Percentiles rank a stretch among this genome's conserved stretches.
phyloP scores from a whole-genome alignment of 2,797 vertebrate species.

The Notolepis coatsorum region DNA sequence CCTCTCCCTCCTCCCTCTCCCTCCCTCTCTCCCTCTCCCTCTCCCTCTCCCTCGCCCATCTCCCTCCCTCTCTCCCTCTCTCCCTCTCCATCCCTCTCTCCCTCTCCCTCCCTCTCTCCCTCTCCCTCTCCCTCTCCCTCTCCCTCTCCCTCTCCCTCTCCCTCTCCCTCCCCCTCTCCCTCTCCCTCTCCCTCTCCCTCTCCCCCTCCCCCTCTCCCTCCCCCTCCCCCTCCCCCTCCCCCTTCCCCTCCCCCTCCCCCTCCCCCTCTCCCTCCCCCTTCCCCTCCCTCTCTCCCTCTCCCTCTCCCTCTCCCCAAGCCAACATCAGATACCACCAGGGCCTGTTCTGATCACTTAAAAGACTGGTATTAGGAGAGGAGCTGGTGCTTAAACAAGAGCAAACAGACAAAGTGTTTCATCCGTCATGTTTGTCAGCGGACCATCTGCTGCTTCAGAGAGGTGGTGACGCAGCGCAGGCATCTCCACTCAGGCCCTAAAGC shows the following conservation, averaged over 20 bases:
- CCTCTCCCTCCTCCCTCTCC: not conserved
- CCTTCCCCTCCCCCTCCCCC: slow-evolving; percentile 60
- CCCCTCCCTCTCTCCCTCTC: slow-evolving; percentile 18
- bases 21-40: not conserved
- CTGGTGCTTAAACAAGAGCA: slow-evolving; percentile 72
- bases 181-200: not conserved
- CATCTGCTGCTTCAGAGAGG: slow-evolving; percentile 64
- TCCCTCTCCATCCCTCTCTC: slow-evolving; percentile 50
- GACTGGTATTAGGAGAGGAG: slow-evolving; percentile 69
- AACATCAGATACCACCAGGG: slow-evolving; percentile 74
- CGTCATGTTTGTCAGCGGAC: slow-evolving; percentile 70
- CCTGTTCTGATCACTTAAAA: slow-evolving; percentile 81
- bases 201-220: not conserved
- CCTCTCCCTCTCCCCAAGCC: slow-evolving; percentile 51
- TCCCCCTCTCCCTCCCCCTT: slow-evolving; percentile 18
- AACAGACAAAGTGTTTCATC: slow-evolving; percentile 75
- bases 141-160: not conserved
- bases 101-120: slow-evolving; percentile 39
- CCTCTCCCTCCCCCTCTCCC: slow-evolving; percentile 18
- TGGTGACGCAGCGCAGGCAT: slow-evolving; percentile 38
- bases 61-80: too few relatives aligned
- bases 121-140: slow-evolving; percentile 23
- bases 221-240: not conserved
- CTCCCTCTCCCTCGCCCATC: too few relatives aligned
- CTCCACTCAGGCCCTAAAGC: too few relatives aligned